These are phyloP conservation scores for Pleuronectes platessa DNA, from an alignment of 2,113 vertebrate genomes.

Conservation along the genomic window DNA sequence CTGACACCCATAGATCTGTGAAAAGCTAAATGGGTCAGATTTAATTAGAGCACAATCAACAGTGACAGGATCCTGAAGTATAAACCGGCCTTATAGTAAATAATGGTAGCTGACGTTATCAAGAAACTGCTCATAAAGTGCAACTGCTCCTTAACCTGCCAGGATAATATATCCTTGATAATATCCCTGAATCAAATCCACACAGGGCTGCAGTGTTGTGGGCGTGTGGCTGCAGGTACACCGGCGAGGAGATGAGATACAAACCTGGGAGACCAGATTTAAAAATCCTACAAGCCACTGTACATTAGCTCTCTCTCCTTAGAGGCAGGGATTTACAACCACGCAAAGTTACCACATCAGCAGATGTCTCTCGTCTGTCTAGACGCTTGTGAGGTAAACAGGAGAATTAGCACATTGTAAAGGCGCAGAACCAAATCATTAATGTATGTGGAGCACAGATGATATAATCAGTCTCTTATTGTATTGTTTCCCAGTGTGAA, in stretches of 20 bases:
- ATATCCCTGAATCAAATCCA: slow-evolving; percentile 59
- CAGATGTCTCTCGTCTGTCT: slow-evolving; percentile 24
- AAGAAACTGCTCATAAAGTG: slow-evolving; percentile 27
- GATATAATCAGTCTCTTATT: background rate
- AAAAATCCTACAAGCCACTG: slow-evolving; percentile 28
- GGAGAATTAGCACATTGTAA: slow-evolving; percentile 1
- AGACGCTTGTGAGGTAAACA: slow-evolving; percentile 8
- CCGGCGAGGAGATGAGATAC: slow-evolving; percentile 39
- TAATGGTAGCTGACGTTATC: slow-evolving; percentile 12
- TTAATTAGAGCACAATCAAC: background rate
- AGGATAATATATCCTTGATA: slow-evolving; percentile 24
- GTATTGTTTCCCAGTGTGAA: background rate
- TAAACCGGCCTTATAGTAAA: background rate
- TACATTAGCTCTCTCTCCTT: slow-evolving; percentile 29
- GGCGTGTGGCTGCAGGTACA: slow-evolving; percentile 44
- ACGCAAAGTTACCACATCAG: slow-evolving; percentile 16
- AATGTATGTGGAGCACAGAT: background rate
- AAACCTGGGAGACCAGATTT: slow-evolving; percentile 42
- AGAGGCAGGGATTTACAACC: slow-evolving; percentile 50
- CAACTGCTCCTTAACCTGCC: slow-evolving; percentile 23
- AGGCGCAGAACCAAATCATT: background rate
- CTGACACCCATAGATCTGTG: background rate
- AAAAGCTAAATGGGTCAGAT: background rate
- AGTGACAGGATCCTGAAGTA: background rate
- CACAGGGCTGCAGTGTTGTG: slow-evolving; percentile 32